Evolutionary conservation across 1,140 invertebrate species (phyloP), one percentile per base, ranked within the genome.

Genomic region (Druon quercuslanigerum): DNA sequence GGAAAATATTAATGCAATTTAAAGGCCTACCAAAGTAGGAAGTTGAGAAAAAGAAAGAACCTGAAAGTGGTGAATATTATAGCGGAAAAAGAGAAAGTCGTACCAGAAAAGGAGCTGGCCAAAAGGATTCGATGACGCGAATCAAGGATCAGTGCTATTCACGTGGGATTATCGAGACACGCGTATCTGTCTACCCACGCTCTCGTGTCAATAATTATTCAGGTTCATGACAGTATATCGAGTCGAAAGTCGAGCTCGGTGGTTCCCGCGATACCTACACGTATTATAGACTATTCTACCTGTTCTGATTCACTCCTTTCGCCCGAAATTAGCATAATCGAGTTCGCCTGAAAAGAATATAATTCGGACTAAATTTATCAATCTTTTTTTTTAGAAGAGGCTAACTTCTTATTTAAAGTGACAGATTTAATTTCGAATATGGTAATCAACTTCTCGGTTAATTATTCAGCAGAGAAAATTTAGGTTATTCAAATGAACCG

Each of bases 151-250:
- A 40, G 60, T 17, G n/a, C 5, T 9, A 54, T 6, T 40, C 25
- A 16, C 25, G 60, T 66, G 60, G 60, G 60, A 66, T 33, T 66
- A 66, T 66, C 60, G n/a, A 14, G 60, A 66, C 60, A 66, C 60
- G 33, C 60, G 60, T 66, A 66, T 66, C 33, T 66, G 3, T n/a
- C 60, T n/a, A 40, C 60, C 60, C 60, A 66, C 60, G n/a, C 54
- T 20, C 25, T 66, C 60, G 60, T 46, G 33, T 66, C 60, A 66
- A 66, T 66, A 66, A 66, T 66, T 66, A 66, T 66, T 66, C 60
- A 66, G 60, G 60, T 66, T 66, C 60, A 66, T 14, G 25, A 13
- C 20, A 40, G 7, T 66, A 19, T 56, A 46, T 11, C 40, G 9
- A 46, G 40, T 46, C 40, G 40, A 46, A 11, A 46, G 40, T 66